phyloP scores from a whole-genome alignment of 37 sponge, comb jelly and placozoan species.

The Oscarella lobularis region DNA sequence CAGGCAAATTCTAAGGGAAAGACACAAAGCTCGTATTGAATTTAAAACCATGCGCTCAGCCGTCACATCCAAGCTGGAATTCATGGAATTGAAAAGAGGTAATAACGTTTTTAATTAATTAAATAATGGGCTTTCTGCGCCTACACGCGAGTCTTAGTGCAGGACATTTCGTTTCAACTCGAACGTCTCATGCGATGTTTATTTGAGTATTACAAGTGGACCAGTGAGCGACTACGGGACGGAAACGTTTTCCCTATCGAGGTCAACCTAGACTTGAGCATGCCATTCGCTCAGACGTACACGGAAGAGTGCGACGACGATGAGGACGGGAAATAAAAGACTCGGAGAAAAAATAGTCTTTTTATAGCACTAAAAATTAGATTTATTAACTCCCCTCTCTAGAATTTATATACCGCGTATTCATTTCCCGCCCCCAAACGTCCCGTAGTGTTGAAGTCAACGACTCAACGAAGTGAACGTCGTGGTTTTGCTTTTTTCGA shows the following conservation, averaged over 20 bases:
- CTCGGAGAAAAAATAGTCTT: no score
- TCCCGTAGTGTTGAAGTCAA: no score
- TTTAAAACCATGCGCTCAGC: conserved; percentile 42
- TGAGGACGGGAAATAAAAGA: no score
- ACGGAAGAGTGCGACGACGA: no score
- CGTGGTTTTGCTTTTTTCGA: no score
- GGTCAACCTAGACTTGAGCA: background rate
- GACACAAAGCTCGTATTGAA: conserved; percentile 50
- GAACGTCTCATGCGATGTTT: conserved; percentile 44
- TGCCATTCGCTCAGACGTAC: no score
- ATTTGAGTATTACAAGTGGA: background rate
- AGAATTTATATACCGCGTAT: no score
- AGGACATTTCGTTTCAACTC: conserved; percentile 83
- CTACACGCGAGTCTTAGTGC: conserved; percentile 36
- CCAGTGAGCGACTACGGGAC: background rate
- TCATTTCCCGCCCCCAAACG: no score
- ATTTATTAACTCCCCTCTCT: no score
- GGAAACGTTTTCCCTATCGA: conserved; percentile 4
- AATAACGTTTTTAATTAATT: background rate
- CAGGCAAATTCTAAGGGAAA: conserved; percentile 59
- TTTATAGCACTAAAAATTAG: no score
- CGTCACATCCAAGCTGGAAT: conserved; percentile 63
- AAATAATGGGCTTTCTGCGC: background rate
- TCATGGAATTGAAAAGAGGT: conserved; percentile 86
- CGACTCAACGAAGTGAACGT: no score